Evolutionary conservation across 2,797 vertebrate species (phyloP).

Genomic region (Phyllotis vaccarum): DNA sequence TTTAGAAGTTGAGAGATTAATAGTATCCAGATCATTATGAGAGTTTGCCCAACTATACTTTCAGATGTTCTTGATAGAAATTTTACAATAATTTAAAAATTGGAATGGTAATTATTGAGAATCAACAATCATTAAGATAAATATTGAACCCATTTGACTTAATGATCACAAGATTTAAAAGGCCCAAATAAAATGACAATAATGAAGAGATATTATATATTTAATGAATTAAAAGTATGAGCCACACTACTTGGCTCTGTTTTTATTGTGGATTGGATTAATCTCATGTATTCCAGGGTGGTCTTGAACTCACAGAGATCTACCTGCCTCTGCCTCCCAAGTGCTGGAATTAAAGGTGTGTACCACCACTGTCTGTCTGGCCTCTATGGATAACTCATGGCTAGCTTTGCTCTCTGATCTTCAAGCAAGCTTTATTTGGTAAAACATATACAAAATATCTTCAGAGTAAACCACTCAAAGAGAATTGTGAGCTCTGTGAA

Average conservation of each 20-base stretch:
- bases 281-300: too few relatives aligned
- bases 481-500: background rate
- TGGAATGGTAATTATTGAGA: background rate
- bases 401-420: too few relatives aligned
- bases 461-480: background rate
- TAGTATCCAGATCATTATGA: background rate
- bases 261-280: too few relatives aligned
- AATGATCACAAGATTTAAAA: background rate
- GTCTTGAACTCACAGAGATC: too few relatives aligned
- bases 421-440: too few relatives aligned
- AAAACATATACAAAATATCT: too few relatives aligned
- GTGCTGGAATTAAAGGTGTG: too few relatives aligned
- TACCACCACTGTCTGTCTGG: too few relatives aligned
- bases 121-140: background rate
- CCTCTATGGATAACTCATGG: too few relatives aligned
- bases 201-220: background rate
- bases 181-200: background rate
- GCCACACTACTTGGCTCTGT: too few relatives aligned
- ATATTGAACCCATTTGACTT: background rate
- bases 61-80: background rate
- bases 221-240: too few relatives aligned
- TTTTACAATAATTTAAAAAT: background rate
- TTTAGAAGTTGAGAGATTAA: background rate
- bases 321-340: too few relatives aligned
- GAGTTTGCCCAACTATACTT: background rate